Evolutionary conservation across 2,113 vertebrate genomes (phyloP).

Genomic region (Eurypyga helias): DNA sequence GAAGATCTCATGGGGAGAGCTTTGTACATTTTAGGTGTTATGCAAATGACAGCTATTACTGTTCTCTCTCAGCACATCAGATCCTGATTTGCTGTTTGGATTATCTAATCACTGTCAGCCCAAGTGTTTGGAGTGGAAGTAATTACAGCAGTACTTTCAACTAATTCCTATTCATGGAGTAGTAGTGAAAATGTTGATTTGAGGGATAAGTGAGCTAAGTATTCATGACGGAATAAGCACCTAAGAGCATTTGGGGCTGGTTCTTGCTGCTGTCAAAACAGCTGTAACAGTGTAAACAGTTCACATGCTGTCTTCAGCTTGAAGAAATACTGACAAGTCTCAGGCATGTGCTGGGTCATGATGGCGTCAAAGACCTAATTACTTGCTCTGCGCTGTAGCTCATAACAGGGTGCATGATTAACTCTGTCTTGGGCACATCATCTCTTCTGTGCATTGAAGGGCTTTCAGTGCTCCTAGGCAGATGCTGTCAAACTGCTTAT

Average conservation of each 20-base stretch:
- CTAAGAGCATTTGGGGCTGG: neutral
- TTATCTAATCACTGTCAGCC: constrained; percentile 8
- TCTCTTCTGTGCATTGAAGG: neutral
- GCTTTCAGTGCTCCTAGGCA: neutral
- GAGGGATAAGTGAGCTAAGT: neutral
- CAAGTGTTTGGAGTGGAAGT: neutral
- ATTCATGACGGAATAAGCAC: neutral
- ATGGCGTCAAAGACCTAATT: neutral
- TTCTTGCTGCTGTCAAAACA: neutral
- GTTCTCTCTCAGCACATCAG: neutral
- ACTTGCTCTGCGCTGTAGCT: neutral
- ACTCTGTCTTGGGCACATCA: neutral
- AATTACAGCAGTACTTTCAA: neutral
- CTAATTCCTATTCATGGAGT: neutral
- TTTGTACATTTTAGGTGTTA: neutral
- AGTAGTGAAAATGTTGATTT: neutral
- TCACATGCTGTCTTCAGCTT: rapidly evolving
- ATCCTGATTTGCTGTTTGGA: neutral
- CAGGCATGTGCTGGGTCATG: neutral
- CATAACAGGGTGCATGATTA: neutral
- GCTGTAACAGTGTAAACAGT: neutral
- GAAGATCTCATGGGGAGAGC: neutral
- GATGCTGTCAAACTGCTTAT: neutral
- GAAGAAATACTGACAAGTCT: neutral
- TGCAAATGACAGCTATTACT: neutral